Percentiles rank a stretch among this genome's conserved stretches.
These are phyloP conservation scores for Ylistrum balloti DNA, from an alignment of 1,140 invertebrate genomes.

Conservation along the genomic window DNA sequence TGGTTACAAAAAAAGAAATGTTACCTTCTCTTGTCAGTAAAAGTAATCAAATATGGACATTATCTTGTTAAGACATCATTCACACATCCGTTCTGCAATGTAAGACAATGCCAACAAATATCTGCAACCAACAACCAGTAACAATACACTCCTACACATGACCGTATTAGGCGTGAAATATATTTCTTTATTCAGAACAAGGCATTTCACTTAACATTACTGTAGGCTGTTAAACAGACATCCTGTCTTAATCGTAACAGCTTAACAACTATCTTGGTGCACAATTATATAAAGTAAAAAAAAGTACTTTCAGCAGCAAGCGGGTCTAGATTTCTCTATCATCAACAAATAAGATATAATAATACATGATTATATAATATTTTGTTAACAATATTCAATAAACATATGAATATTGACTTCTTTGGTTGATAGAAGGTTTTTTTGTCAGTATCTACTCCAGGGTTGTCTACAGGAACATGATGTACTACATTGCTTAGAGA, in stretches of 20 bases:
- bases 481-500: no score
- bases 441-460: no score
- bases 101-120: background rate
- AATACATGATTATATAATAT: no score
- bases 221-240: background rate
- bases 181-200: background rate
- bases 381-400: no score
- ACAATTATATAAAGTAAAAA: no score
- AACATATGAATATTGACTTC: no score
- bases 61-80: background rate
- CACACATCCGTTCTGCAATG: background rate
- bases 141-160: background rate
- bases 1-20: background rate
- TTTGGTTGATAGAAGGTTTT: no score
- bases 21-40: background rate
- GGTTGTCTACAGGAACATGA: no score
- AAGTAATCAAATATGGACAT: background rate
- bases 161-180: background rate
- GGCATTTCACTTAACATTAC: background rate
- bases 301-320: no score
- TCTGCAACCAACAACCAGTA: background rate
- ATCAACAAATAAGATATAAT: no score
- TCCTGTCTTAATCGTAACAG: background rate
- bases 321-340: no score
- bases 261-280: no score